Conservation (phyloP, 2,888 invertebrate genomes). For the Lacanobia oleracea region DNA sequence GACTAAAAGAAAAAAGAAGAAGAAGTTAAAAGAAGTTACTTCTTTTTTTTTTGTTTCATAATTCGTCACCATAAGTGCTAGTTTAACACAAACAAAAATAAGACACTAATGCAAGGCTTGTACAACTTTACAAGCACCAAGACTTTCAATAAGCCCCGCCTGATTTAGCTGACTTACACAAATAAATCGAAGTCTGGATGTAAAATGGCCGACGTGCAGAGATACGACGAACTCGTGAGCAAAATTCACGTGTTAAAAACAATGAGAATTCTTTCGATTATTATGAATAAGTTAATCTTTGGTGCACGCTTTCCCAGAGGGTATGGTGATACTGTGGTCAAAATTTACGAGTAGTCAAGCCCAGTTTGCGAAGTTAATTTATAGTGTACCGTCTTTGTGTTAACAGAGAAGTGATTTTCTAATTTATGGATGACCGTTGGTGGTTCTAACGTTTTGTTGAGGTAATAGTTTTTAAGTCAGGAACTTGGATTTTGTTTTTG, state of each 20-base stretch:
- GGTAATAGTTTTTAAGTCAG: too few relatives aligned
- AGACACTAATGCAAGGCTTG: neutral
- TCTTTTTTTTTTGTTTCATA: neutral
- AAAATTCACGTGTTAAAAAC: conserved; percentile 69
- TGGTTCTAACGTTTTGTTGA: conserved; percentile 11
- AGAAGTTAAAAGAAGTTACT: neutral
- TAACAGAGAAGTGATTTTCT: conserved; percentile 48
- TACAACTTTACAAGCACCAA: conserved; percentile 29
- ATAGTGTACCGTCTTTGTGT: conserved; percentile 69
- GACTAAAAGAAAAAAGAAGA: too few relatives aligned
- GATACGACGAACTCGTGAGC: conserved; percentile 66
- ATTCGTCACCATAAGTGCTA: neutral
- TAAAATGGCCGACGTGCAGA: conserved; percentile 60
- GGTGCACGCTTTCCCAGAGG: conserved; percentile 80
- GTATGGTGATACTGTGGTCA: conserved; percentile 73
- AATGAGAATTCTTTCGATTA: conserved; percentile 73
- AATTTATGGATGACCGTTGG: conserved; percentile 33
- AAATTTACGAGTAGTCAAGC: conserved; percentile 83
- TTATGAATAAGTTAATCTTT: conserved; percentile 76
- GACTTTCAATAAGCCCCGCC: conserved; percentile 41
- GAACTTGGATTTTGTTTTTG: too few relatives aligned
- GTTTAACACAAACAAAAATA: neutral
- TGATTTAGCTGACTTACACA: conserved; percentile 62
- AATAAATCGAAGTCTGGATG: conserved; percentile 69
- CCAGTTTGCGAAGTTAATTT: conserved; percentile 77